These are phyloP conservation scores for Semicossyphus pulcher DNA, from an alignment of 2,113 vertebrate species.

Conservation along the genomic window DNA sequence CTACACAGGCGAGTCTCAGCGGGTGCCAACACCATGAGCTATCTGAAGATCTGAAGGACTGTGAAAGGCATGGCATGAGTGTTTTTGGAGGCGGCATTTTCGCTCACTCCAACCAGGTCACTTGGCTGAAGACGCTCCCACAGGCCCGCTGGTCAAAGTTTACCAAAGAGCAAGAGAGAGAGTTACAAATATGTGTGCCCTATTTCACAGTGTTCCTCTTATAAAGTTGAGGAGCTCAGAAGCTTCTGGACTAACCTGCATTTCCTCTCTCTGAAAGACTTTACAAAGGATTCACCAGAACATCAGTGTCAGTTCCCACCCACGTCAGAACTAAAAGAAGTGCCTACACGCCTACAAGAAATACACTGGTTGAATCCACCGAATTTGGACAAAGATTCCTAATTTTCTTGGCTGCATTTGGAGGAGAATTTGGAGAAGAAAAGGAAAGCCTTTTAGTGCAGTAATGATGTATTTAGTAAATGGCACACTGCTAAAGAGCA, in stretches of 20 bases:
- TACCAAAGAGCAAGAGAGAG: conserved; percentile 1
- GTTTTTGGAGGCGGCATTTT: conserved; percentile 36
- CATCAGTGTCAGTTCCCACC: not conserved
- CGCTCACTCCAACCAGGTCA: conserved; percentile 34
- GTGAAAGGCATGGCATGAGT: conserved; percentile 40
- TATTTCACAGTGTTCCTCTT: not conserved
- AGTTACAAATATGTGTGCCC: not conserved
- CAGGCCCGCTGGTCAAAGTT: not conserved
- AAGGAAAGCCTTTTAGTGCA: not conserved
- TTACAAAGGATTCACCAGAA: conserved; percentile 19
- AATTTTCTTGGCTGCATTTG: conserved; percentile 11
- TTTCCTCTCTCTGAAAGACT: not conserved
- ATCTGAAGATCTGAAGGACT: conserved; percentile 44
- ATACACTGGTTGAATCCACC: not conserved
- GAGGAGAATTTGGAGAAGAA: too few species aligned
- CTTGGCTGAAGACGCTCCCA: conserved; percentile 20
- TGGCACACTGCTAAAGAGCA: not conserved
- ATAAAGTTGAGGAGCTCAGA: not conserved
- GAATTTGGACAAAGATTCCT: conserved; percentile 14
- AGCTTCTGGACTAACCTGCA: not conserved
- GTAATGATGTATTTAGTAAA: not conserved
- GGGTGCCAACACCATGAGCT: conserved; percentile 42
- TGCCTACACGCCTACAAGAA: conserved; percentile 15
- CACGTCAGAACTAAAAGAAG: conserved; percentile 24
- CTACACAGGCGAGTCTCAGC: conserved; percentile 12